Conservation (phyloP, 2,888 invertebrate species). For the Gandaritis pyraliata region DNA sequence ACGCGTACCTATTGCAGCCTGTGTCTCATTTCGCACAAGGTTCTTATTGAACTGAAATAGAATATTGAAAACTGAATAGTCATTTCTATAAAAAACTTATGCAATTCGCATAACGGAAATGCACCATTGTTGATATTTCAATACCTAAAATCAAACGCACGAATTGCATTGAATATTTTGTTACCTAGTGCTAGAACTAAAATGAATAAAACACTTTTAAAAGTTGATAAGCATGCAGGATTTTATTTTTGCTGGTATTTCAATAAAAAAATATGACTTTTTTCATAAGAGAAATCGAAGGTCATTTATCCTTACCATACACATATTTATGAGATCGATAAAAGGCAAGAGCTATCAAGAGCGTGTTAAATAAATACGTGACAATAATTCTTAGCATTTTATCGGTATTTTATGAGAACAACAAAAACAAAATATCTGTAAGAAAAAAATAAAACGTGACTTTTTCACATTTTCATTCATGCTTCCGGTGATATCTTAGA, state of each 20-base stretch:
- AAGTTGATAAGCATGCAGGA: no score
- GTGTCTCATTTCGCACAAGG: slow-evolving; percentile 34
- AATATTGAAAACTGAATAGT: slow-evolving; percentile 54
- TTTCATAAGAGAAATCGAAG: slow-evolving; percentile 27
- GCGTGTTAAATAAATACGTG: slow-evolving; percentile 49
- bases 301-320: slow-evolving; percentile 39
- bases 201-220: slow-evolving; percentile 1
- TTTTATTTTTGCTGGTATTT: no score
- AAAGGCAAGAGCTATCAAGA: slow-evolving; percentile 43
- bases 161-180: no score
- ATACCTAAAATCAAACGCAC: no score
- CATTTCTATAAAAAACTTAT: slow-evolving; percentile 37
- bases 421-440: slow-evolving; percentile 7
- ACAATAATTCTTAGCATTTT: slow-evolving; percentile 43
- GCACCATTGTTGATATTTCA: slow-evolving; percentile 27
- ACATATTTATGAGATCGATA: slow-evolving; percentile 44
- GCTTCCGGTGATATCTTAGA: no score
- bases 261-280: background rate
- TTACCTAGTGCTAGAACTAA: slow-evolving; percentile 35
- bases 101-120: slow-evolving; percentile 28
- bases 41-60: slow-evolving; percentile 52
- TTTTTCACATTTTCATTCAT: no score
- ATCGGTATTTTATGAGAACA: slow-evolving; percentile 22
- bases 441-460: background rate
- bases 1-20: slow-evolving; percentile 23